Evolutionary conservation across 2,113 vertebrate species (phyloP).

Genomic region (Myotis yumanensis): DNA sequence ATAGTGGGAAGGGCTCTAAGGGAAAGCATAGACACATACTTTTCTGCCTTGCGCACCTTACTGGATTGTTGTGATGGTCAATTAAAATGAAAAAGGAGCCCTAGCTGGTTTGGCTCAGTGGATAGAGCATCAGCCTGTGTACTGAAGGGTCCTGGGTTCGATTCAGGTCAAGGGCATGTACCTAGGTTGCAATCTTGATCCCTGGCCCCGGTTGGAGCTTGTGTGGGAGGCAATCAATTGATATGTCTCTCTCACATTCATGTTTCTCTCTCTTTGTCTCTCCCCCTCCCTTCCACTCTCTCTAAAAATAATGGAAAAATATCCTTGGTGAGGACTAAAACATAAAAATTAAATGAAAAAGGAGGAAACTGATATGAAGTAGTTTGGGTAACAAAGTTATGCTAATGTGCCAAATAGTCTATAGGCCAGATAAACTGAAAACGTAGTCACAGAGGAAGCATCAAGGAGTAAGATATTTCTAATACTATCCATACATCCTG

Average conservation of each 20-base stretch:
- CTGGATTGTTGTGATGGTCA: neutral
- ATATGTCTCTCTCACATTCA: too few species aligned
- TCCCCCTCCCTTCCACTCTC: too few species aligned
- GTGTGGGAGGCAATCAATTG: too few species aligned
- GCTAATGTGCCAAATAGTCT: neutral
- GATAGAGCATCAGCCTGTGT: too few species aligned
- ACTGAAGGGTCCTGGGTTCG: too few species aligned
- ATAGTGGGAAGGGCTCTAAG: neutral
- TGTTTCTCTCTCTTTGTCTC: too few species aligned
- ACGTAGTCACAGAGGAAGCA: neutral
- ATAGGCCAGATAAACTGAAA: neutral
- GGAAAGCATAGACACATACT: neutral
- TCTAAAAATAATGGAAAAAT: too few species aligned
- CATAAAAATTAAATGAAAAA: neutral
- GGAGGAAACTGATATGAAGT: neutral
- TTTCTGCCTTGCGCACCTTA: neutral
- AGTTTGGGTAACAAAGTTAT: constrained; percentile 12
- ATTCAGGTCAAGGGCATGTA: too few species aligned
- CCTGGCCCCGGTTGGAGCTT: too few species aligned
- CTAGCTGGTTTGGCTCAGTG: too few species aligned
- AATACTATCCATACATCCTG: neutral
- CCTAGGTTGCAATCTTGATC: too few species aligned
- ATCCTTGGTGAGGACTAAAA: neutral
- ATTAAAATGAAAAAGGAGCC: constrained; percentile 3
- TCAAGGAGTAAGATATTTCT: neutral